A percentile compares a stretch with the other conserved stretches of the same genome.
These are phyloP conservation scores for Gambelia wislizenii DNA, from an alignment of 2,797 vertebrate species.

Conservation along the genomic window DNA sequence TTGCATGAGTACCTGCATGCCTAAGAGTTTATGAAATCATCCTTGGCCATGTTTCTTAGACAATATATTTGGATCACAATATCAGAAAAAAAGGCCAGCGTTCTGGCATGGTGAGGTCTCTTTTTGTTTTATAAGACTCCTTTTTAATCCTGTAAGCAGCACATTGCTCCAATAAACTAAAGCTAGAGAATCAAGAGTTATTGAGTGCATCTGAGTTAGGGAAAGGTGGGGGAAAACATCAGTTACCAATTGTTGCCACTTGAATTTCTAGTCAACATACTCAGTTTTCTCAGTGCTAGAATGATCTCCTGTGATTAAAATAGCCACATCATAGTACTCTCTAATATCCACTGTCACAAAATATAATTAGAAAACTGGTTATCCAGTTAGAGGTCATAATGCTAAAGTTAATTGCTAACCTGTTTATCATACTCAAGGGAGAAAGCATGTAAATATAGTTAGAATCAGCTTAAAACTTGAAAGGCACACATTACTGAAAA, in stretches of 20 bases:
- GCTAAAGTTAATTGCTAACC: conserved; percentile 76
- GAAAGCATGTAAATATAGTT: conserved; percentile 69
- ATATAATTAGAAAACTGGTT: conserved; percentile 76
- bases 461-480: conserved; percentile 66
- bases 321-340: conserved; percentile 49
- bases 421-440: conserved; percentile 76
- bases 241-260: conserved; percentile 33
- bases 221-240: background rate
- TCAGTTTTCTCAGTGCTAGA: conserved; percentile 14
- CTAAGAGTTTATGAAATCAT: background rate
- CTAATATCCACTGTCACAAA: conserved; percentile 68
- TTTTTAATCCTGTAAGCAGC: background rate
- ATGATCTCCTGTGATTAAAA: conserved; percentile 60
- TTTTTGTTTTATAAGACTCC: background rate
- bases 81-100: background rate
- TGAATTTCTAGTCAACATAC: conserved; percentile 25
- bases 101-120: background rate
- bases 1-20: background rate
- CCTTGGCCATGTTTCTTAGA: background rate
- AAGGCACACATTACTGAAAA: conserved; percentile 60
- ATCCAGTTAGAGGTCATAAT: conserved; percentile 71
- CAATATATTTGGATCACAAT: background rate
- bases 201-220: conserved; percentile 27
- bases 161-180: conserved; percentile 13
- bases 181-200: conserved; percentile 19